These are phyloP conservation scores for Saccopteryx leptura DNA, from an alignment of 2,113 vertebrate genomes.

Conservation along the genomic window DNA sequence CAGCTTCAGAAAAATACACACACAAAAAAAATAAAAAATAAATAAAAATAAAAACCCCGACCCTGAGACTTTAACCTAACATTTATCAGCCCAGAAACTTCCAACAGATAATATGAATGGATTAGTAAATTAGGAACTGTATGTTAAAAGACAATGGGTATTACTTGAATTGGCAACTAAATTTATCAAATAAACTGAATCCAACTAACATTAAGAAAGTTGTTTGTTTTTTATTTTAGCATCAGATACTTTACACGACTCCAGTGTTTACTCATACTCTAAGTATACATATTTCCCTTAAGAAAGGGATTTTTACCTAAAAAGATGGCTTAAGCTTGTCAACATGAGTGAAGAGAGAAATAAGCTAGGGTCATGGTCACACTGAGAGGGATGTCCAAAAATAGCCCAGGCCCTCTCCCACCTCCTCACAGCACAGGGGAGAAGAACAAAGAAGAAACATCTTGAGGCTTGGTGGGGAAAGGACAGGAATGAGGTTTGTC, in stretches of 20 bases:
- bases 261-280: conserved; percentile 23
- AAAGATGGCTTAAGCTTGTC: conserved; percentile 34
- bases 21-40: too few relatives aligned
- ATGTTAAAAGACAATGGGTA: conserved; percentile 36
- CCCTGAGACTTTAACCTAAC: neutral
- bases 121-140: conserved; percentile 4
- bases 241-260: conserved; percentile 19
- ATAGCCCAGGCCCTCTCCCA: conserved; percentile 22
- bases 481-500: conserved; percentile 43
- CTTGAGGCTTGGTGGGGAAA: conserved; percentile 50
- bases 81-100: neutral
- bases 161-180: conserved; percentile 47
- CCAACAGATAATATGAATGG: neutral
- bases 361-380: conserved; percentile 20
- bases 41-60: neutral
- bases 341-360: conserved; percentile 52
- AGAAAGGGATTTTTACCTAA: conserved; percentile 35
- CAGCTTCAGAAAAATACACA: too few relatives aligned
- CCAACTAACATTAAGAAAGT: conserved; percentile 32
- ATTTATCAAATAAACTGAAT: conserved; percentile 13
- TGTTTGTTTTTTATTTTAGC: conserved; percentile 11
- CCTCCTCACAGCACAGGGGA: neutral
- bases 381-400: neutral
- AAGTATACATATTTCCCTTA: conserved; percentile 11
- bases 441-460: conserved; percentile 36